Evolutionary conservation across 2,797 vertebrate species (phyloP), one percentile per base, ranked within the genome.

Genomic region (Poecilia gillii): DNA sequence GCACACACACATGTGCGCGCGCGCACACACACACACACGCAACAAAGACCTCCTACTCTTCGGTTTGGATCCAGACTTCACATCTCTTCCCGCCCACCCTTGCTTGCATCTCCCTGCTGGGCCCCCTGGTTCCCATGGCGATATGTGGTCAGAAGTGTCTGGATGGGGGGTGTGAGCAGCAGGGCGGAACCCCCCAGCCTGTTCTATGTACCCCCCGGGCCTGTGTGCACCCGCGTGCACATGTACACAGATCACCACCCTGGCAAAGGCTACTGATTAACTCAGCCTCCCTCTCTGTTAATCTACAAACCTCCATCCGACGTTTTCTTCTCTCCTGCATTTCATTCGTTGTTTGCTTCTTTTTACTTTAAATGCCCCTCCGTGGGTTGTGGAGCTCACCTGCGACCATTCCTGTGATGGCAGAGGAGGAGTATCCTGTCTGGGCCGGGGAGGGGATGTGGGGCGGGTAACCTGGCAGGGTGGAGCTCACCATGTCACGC

Each of bases 401-500:
- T 94, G 97, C 94, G 68, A 98, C 97, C 97, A 98, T 97, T 90
- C 97, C 96, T 0, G 96, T 96, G 88, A 98, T 97, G 86, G 97
- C 95, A 1, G 97, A 98, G 39, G 97, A 96, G n/a, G 97, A 91
- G 90, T 97, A 98, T 79, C 96, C 96, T 7, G 96, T 92, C 94
- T 98, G 97, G 55, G 96, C 95, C 0, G 94, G 89, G 23, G 97
- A 93, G 47, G 97, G 96, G 89, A 98, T 97, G 94, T 98, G 97
- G 64, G 97, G 97, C n/a, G 97, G 97, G 90, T 98, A 98, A 33
- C 97, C 97, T 0, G 97, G 97, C 75, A 98, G 93, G 28, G 97
- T 97, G 87, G 97, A 96, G 91, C 96, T 97, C 84, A 97, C 96
- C 96, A 97, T 96, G 85, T 98, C 97, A 85, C 97, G 95, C 79